Base-by-base conservation (phyloP, 2,888 invertebrate species). In the Seira musarum region DNA sequence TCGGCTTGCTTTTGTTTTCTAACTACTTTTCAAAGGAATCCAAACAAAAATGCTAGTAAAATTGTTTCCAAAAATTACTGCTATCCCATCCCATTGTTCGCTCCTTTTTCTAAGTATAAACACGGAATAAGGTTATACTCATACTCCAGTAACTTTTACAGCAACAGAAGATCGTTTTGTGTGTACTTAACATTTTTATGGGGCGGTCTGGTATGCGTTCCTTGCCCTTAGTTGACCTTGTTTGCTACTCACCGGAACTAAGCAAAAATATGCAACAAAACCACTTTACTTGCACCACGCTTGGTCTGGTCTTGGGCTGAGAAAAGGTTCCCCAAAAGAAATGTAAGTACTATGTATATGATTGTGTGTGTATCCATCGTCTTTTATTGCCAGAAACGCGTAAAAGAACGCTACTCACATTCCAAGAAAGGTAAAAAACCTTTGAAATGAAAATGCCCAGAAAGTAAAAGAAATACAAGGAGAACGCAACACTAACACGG, bases 1-100 rank as follows among this genome's bases (percentile, higher is more conserved):
- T 70, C 66, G 75, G 75, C 66, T 71, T 80, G 57, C 67, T 71
- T 67, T 75, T 80, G 80, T 80, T 80, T 80, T 60, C 61, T 74
- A 80, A 75, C 70, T 71, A 75, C 66, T 74, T 75, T 80, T 80
- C 66, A 69, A 40, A 57, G 64, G 61, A 74, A 68, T 60, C 21
- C n/a, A 22, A 40, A 13, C 15, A 53, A 60, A 60, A 60, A 60
- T 22, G 22, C 60, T 60, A 53, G n/a, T 21, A 19, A 60, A 60
- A 60, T 60, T 60, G 60, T 60, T 60, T 21, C 53, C 3, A 15
- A 17, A 53, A n/a, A 30, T 30, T 30, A 30, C n/a, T 30, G 30
- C 3, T 30, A 30, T 2, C 30, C 30, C 22, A 60, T 21, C 21
- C 3, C 8, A 30, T 30, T 30, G 30, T 30, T 30, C 15, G 15